These are phyloP conservation scores for Emys orbicularis DNA, from an alignment of 2,797 vertebrate genomes.

Conservation along the genomic window DNA sequence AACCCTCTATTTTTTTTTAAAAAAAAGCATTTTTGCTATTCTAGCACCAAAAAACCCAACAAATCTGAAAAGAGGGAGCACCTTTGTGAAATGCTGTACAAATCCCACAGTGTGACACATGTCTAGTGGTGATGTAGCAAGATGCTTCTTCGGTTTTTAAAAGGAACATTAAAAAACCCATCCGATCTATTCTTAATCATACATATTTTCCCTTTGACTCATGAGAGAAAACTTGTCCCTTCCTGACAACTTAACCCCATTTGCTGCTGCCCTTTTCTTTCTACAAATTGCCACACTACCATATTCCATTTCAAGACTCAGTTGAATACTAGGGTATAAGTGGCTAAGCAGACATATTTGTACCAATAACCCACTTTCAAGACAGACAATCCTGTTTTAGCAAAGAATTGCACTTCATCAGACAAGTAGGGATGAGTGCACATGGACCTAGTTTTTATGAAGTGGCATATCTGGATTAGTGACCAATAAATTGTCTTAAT, in stretches of 20 bases:
- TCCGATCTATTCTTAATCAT: conserved; percentile 1
- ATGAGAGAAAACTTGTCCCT: background rate
- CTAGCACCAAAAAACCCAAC: background rate
- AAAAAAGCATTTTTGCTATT: background rate
- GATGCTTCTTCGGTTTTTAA: background rate
- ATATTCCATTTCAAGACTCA: background rate
- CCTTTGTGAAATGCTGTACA: background rate
- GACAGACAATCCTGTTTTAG: background rate
- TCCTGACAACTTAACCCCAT: background rate
- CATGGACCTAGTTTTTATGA: background rate
- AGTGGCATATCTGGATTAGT: background rate
- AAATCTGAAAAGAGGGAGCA: background rate
- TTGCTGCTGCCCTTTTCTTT: background rate
- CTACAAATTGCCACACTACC: background rate
- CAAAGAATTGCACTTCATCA: background rate
- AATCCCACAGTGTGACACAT: background rate
- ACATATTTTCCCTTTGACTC: background rate
- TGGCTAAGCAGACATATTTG: background rate
- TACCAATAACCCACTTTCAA: conserved; percentile 14
- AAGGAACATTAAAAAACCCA: background rate
- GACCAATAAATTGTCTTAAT: background rate
- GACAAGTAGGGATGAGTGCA: background rate
- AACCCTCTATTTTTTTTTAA: background rate
- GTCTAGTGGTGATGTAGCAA: background rate
- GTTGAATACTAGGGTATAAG: background rate